These are phyloP conservation scores for Muricea muricata DNA, from an alignment of 92 coral and sea anemone species.

Conservation along the genomic window DNA sequence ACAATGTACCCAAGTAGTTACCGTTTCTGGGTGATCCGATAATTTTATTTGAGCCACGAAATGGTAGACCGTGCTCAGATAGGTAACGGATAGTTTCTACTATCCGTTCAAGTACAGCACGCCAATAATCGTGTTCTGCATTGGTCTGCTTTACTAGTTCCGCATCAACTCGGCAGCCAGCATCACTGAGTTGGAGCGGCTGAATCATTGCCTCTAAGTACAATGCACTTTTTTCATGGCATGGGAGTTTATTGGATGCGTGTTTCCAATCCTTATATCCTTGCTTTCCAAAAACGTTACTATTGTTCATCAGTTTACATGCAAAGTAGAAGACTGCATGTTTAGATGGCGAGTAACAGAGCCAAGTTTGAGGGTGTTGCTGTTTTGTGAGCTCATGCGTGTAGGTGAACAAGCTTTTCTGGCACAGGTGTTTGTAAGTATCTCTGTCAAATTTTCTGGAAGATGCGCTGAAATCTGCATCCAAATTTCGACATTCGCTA, in stretches of 20 bases:
- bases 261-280: constrained; percentile 29
- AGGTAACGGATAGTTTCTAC: constrained; percentile 21
- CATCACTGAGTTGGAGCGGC: constrained; percentile 20
- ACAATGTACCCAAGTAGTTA: constrained; percentile 40
- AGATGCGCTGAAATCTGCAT: constrained; percentile 19
- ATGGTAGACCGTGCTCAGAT: constrained; percentile 17
- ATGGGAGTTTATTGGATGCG: constrained; percentile 11
- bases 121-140: constrained; percentile 20
- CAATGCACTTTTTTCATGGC: constrained; percentile 24
- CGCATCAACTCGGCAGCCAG: neutral
- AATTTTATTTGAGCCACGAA: constrained; percentile 41
- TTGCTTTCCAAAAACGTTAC: constrained; percentile 9
- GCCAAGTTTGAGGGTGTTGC: constrained; percentile 25
- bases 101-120: constrained; percentile 26
- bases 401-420: constrained; percentile 29
- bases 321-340: constrained; percentile 24
- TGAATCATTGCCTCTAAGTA: constrained; percentile 14
- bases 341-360: constrained; percentile 13
- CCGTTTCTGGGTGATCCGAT: constrained; percentile 28
- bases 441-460: constrained; percentile 20
- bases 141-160: constrained; percentile 23
- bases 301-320: constrained; percentile 21
- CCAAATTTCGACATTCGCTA: constrained; percentile 19
- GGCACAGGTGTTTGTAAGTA: constrained; percentile 14
- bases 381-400: constrained; percentile 20